Evolutionary conservation across 1,140 invertebrate species (phyloP).

Genomic region (Agrypnia vestita): DNA sequence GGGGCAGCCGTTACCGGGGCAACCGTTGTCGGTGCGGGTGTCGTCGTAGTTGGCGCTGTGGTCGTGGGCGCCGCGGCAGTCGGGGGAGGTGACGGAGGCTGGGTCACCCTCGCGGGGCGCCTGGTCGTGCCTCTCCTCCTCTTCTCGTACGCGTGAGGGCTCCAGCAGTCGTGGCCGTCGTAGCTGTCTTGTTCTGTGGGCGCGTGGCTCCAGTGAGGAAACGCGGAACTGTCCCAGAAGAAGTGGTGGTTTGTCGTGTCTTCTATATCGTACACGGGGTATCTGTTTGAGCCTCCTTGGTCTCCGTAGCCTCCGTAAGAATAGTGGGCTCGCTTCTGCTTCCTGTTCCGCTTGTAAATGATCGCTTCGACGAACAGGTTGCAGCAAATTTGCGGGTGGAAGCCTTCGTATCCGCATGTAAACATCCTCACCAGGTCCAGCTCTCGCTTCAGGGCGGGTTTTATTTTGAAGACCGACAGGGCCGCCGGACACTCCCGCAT

Average conservation of each 20-base stretch:
- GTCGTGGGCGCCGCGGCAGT: conserved; percentile 7
- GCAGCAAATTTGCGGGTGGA: conserved; percentile 51
- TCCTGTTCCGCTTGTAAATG: conserved; percentile 39
- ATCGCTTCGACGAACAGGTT: conserved; percentile 39
- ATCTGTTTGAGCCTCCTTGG: conserved; percentile 1
- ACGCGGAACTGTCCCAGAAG: conserved; percentile 50
- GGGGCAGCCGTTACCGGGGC: background rate
- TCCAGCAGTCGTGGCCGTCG: conserved; percentile 37
- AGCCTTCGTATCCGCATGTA: conserved; percentile 48
- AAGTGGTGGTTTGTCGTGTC: conserved; percentile 49
- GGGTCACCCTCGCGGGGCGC: background rate
- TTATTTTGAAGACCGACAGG: conserved; percentile 31
- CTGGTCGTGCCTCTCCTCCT: background rate
- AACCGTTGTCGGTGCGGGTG: background rate
- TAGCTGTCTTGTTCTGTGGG: conserved; percentile 5
- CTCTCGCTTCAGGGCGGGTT: conserved; percentile 21
- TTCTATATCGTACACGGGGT: background rate
- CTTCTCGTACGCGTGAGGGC: conserved; percentile 2
- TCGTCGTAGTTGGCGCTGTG: conserved; percentile 9
- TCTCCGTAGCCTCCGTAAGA: conserved; percentile 35
- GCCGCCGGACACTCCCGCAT: conserved; percentile 47
- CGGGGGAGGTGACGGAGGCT: background rate
- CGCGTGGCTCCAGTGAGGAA: conserved; percentile 58
- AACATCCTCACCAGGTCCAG: conserved; percentile 48
- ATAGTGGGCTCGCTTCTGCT: conserved; percentile 56